Percentiles rank a stretch among this genome's conserved stretches.
phyloP scores from a whole-genome alignment of 1,140 invertebrate genomes.

The Akabosia matsudoensis region DNA sequence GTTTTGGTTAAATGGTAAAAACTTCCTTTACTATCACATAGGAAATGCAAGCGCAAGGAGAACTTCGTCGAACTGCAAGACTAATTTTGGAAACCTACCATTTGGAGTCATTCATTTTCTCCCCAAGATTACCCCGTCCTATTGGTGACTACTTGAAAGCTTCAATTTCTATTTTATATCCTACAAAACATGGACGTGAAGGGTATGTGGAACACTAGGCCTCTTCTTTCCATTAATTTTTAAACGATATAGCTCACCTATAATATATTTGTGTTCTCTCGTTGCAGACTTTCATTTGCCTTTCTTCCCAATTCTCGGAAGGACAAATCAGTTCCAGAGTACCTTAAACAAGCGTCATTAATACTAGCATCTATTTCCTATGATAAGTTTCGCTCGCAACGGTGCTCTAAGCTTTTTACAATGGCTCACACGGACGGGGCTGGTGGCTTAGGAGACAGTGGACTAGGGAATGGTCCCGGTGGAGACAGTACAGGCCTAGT shows the following conservation, averaged over 20 bases:
- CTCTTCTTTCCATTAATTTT: not conserved
- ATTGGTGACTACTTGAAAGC: not conserved
- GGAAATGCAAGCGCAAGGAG: slow-evolving; percentile 21
- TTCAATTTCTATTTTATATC: not conserved
- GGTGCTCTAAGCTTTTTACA: slow-evolving; percentile 25
- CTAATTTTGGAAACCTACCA: slow-evolving; percentile 25
- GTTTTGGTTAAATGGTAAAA: not conserved
- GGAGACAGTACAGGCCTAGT: not conserved
- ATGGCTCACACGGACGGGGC: not conserved
- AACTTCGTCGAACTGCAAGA: slow-evolving; percentile 19
- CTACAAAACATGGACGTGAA: slow-evolving; percentile 9
- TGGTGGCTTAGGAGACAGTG: not conserved
- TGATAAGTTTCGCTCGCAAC: slow-evolving; percentile 16
- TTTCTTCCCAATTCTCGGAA: slow-evolving; percentile 34
- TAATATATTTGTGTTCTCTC: not conserved
- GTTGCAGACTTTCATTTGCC: not conserved
- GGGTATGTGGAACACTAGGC: not conserved
- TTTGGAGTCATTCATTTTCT: slow-evolving; percentile 25
- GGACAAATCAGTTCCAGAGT: slow-evolving; percentile 30
- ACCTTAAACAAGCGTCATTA: slow-evolving; percentile 26
- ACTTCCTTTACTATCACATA: not conserved
- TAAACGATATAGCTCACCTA: not conserved
- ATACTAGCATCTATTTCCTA: not conserved
- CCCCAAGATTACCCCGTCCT: not conserved
- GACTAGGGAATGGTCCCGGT: not conserved